phyloP scores from a whole-genome alignment of 2,888 invertebrate genomes.

The Tetranychus piercei region DNA sequence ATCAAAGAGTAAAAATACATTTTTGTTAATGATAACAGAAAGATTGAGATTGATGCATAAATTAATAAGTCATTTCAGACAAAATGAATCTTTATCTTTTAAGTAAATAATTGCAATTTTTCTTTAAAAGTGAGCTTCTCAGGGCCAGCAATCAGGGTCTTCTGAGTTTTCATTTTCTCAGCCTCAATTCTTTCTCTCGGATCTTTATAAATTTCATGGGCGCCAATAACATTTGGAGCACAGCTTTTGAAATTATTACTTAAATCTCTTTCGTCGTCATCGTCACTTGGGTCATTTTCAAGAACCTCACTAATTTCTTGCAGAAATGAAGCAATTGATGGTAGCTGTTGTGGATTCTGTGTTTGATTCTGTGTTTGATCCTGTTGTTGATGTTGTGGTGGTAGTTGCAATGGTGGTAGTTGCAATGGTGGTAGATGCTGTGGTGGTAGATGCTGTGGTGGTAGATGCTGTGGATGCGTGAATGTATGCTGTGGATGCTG shows the following conservation, averaged over 20 bases:
- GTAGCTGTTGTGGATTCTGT: neutral
- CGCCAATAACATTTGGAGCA: slow-evolving; percentile 89
- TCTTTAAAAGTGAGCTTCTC: slow-evolving; percentile 92
- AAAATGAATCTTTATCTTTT: too few relatives aligned
- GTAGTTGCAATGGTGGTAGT: too few relatives aligned
- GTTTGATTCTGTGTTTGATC: neutral
- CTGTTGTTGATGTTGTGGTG: too few relatives aligned
- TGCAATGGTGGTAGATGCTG: too few relatives aligned
- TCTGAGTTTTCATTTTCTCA: slow-evolving; percentile 45
- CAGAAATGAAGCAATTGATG: slow-evolving; percentile 29
- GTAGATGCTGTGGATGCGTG: too few relatives aligned
- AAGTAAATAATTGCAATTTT: slow-evolving; percentile 99
- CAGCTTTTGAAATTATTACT: slow-evolving; percentile 36
- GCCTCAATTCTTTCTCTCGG: slow-evolving; percentile 71
- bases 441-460: too few relatives aligned
- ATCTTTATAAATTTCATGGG: slow-evolving; percentile 94
- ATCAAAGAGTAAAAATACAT: too few relatives aligned
- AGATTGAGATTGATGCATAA: too few relatives aligned
- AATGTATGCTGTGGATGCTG: neutral
- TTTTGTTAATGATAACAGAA: too few relatives aligned
- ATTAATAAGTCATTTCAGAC: too few relatives aligned
- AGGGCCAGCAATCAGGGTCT: slow-evolving; percentile 46
- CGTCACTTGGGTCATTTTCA: slow-evolving; percentile 17
- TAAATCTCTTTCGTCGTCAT: slow-evolving; percentile 15
- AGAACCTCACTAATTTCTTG: slow-evolving; percentile 29